These are phyloP conservation scores for Platygyra sinensis DNA, from an alignment of 64 coral and sea anemone genomes.

Conservation along the genomic window DNA sequence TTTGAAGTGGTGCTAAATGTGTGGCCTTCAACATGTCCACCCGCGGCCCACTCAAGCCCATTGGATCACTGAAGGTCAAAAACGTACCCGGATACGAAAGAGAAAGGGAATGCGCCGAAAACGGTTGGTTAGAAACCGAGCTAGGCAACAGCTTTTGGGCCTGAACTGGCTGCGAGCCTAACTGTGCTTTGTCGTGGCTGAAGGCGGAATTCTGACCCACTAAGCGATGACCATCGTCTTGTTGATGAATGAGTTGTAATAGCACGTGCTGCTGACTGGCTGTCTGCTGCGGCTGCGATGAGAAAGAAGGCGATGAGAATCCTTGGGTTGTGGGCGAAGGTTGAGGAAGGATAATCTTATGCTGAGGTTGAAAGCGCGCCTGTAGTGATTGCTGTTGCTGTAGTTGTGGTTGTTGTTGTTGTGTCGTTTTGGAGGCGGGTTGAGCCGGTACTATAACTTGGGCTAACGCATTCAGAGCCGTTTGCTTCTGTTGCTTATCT, in stretches of 20 bases:
- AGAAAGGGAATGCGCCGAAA: constrained; percentile 56
- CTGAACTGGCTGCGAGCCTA: constrained; percentile 23
- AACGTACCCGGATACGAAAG: constrained; percentile 71
- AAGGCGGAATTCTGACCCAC: constrained; percentile 6
- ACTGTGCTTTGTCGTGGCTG: constrained; percentile 13
- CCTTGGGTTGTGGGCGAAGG: constrained; percentile 21
- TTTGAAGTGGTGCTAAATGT: constrained; percentile 21
- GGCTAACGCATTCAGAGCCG: constrained; percentile 1
- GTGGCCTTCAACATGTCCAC: constrained; percentile 39
- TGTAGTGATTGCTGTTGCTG: constrained; percentile 40
- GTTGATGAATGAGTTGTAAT: constrained; percentile 57
- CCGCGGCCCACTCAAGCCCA: constrained; percentile 8
- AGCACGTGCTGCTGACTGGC: constrained; percentile 27
- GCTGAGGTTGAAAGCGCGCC: constrained; percentile 46
- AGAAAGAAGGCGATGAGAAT: constrained; percentile 34
- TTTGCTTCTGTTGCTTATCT: constrained; percentile 46
- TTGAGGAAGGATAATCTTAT: constrained; percentile 61
- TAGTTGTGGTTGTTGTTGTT: not conserved
- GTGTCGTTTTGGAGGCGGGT: constrained; percentile 17
- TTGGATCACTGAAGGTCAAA: constrained; percentile 70
- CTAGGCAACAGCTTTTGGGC: constrained; percentile 49
- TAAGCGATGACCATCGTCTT: constrained; percentile 37
- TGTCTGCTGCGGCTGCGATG: constrained; percentile 27
- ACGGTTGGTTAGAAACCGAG: constrained; percentile 42
- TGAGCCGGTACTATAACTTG: not conserved